phyloP scores from a whole-genome alignment of 2,888 invertebrate species.

The Bugulina stolonifera region DNA sequence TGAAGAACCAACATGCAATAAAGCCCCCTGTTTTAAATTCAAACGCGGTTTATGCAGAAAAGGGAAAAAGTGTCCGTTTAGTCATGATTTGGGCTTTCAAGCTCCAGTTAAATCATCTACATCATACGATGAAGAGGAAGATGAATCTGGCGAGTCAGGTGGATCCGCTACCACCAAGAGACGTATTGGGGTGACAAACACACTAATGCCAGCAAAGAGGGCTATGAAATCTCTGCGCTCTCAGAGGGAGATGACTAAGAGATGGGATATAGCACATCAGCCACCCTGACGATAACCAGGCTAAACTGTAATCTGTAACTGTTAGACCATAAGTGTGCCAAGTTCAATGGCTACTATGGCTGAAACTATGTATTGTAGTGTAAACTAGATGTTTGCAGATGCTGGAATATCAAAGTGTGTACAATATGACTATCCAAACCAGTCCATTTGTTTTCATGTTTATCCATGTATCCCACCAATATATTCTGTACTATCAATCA shows the following conservation, averaged over 20 bases:
- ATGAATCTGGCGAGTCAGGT: background rate
- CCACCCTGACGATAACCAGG: too few species aligned
- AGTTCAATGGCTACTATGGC: too few species aligned
- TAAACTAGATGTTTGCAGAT: too few species aligned
- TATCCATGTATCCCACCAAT: too few species aligned
- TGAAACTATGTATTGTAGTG: too few species aligned
- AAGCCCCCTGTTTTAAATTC: conserved; percentile 82
- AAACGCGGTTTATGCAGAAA: conserved; percentile 72
- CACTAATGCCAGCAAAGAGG: conserved; percentile 74
- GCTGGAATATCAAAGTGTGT: too few species aligned
- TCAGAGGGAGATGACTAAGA: conserved; percentile 33
- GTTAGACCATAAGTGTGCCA: too few species aligned
- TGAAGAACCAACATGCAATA: conserved; percentile 62
- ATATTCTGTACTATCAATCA: too few species aligned
- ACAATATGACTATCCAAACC: too few species aligned
- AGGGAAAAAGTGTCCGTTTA: conserved; percentile 23
- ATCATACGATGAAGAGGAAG: background rate
- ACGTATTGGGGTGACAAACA: conserved; percentile 71
- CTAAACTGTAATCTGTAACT: too few species aligned
- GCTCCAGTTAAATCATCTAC: conserved; percentile 14
- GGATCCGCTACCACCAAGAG: conserved; percentile 57
- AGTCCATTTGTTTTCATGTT: too few species aligned
- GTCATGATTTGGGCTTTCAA: conserved; percentile 21
- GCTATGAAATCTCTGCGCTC: conserved; percentile 62
- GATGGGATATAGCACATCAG: background rate